Base-by-base conservation (phyloP, 2,888 invertebrate genomes). In the Hemicrepidius hirtus region DNA sequence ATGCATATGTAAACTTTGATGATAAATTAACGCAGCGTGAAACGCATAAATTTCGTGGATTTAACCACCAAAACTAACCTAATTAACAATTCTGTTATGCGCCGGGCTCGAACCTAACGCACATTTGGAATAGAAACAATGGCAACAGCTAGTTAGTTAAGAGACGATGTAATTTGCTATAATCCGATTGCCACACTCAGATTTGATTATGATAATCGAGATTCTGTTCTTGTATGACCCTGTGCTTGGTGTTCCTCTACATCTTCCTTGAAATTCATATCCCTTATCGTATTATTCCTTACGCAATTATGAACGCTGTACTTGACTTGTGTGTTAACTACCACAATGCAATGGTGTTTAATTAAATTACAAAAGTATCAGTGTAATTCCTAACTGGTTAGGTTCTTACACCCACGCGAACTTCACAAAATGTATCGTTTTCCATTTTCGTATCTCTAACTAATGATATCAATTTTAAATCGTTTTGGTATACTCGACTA, bases 181-280 rank as follows among this genome's bases (percentile, higher is more conserved):
- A 85, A 85, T 84, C 84, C 79, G 81, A 85, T 85, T 84, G 83
- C 81, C 78, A 77, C 80, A 78, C 78, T 80, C 78, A 80, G 83
- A 85, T 85, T 84, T 83, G 84, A 85, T 85, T 85, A 85, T 85
- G 84, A 83, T 84, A 84, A 85, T 84, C 81, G 74, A 79, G 77
- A 81, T 81, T 82, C 81, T 74, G 79, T 73, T 74, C 79, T 79
- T 79, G 77, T 74, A 68, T 73, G 74, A 74, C 68, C 71, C 72
- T 65, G 68, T 18, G 35, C 63, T 68, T 50, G 67, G 68, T 59
- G 60, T 64, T 75, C 60, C 69, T 21, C 28, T 21, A 53, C 67
- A 44, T 68, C 73, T 74, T 73, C 76, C 77, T 71, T 77, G 76
- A 76, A 76, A 77, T 76, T 73, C 74, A 77, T 76, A 79, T 76